Percentiles rank a stretch among this genome's conserved stretches.
These are phyloP conservation scores for Sebastolobus alascanus DNA, from an alignment of 2,797 vertebrate species.

Conservation along the genomic window DNA sequence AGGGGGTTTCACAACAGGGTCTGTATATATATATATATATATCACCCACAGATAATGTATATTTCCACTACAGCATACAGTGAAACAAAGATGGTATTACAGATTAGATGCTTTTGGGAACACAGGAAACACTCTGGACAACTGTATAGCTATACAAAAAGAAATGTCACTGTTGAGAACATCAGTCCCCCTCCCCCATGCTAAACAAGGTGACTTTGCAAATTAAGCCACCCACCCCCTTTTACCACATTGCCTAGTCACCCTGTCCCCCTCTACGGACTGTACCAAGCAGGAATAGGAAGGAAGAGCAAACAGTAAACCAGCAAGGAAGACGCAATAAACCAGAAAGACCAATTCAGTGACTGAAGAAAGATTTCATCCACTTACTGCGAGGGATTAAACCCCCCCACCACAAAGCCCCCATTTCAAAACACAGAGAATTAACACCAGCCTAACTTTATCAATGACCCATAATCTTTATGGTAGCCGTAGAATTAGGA, in stretches of 20 bases:
- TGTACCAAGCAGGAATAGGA: conserved; percentile 17
- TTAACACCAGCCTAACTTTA: background rate
- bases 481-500: background rate
- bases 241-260: conserved; percentile 54
- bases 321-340: conserved; percentile 17
- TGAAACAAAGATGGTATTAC: background rate
- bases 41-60: background rate
- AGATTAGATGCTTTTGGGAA: background rate
- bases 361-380: background rate
- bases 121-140: background rate
- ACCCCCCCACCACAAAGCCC: background rate
- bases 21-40: too few species aligned
- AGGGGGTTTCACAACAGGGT: conserved; percentile 5
- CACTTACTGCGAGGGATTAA: background rate
- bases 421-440: background rate
- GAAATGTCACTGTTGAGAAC: background rate
- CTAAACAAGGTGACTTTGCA: conserved; percentile 72
- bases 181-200: conserved; percentile 50
- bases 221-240: conserved; percentile 51
- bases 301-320: conserved; percentile 35
- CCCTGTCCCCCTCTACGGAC: background rate
- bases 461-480: background rate
- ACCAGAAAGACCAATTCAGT: background rate
- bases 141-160: background rate
- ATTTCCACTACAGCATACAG: background rate